Base-by-base conservation (phyloP, 1,140 invertebrate genomes). In the Ooceraea biroi region DNA sequence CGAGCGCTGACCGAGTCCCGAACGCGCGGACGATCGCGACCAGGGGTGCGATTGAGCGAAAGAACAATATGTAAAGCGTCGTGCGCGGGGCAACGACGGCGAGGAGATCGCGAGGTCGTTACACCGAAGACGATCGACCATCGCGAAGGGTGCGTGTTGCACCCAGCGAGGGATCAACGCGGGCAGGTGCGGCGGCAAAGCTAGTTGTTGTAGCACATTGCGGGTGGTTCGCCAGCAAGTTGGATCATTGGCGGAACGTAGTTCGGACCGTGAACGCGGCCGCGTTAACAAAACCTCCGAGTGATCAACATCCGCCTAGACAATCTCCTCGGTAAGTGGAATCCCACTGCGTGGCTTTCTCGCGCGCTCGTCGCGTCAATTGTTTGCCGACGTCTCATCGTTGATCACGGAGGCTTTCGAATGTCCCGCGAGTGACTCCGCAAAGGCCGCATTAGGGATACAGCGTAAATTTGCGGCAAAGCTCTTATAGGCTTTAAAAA, bases 261-360 rank as follows among this genome's bases (percentile, higher is more conserved):
- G 61, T 66, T n/a, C 74, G 74, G 30, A 25, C 14, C 60, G 74
- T 52, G 74, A 52, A 77, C 52, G 74, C 74, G 74, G 61, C 48
- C 74, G 74, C 14, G 61, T 66, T 66, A 77, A 77, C 74, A 77
- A 52, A 77, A 27, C 55, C 22, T 10, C 36, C 58, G 14, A 30
- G 19, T 4, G 17, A 36, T 77, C 61, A 52, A 52, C 73, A 66
- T 65, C 36, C 60, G 60, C 30, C n/a, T 25, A 7, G 72, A 65
- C 73, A 36, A 63, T 36, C 4, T 25, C 44, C 11, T 22, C 58
- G 58, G 60, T 77, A 77, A 48, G 73, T 65, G 57, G 17, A 57
- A 27, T 76, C 14, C 5, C 25, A 36, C 7, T 36, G 2, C 7
- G 10, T 36, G 12, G 41, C 17, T 76, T 52, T 22, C n/a, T 52